Conservation (phyloP, 2,888 invertebrate species). For the Malacosoma neustria region DNA sequence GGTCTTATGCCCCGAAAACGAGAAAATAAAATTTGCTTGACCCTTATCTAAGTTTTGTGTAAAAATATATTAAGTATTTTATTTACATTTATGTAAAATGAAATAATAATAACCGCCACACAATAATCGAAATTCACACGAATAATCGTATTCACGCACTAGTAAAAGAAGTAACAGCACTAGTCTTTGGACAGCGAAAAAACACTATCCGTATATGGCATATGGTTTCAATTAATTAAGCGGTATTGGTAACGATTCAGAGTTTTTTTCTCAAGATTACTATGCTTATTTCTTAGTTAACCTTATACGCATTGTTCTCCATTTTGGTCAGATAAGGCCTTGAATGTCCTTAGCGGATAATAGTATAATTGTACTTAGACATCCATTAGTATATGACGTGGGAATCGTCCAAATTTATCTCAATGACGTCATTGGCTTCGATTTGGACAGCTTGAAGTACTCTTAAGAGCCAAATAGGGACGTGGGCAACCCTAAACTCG, state of each 20-base stretch:
- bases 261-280: conserved; percentile 19
- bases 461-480: conserved; percentile 18
- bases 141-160: too few species aligned
- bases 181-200: too few species aligned
- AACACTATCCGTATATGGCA: too few species aligned
- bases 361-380: conserved; percentile 41
- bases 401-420: conserved; percentile 48
- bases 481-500: conserved; percentile 18
- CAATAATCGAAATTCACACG: too few species aligned
- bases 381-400: conserved; percentile 47
- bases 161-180: too few species aligned
- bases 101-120: too few species aligned
- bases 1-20: too few species aligned
- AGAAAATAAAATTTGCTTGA: too few species aligned
- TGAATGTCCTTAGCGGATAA: conserved; percentile 44
- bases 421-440: conserved; percentile 43
- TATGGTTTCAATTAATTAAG: background rate
- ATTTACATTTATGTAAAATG: too few species aligned
- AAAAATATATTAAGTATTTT: too few species aligned
- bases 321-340: conserved; percentile 39
- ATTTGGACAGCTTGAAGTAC: conserved; percentile 26
- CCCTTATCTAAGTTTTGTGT: too few species aligned
- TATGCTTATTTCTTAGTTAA: conserved; percentile 26
- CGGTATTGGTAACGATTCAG: background rate
- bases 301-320: conserved; percentile 21